phyloP scores from a whole-genome alignment of 2,888 invertebrate species.

The Agrotis segetum region DNA sequence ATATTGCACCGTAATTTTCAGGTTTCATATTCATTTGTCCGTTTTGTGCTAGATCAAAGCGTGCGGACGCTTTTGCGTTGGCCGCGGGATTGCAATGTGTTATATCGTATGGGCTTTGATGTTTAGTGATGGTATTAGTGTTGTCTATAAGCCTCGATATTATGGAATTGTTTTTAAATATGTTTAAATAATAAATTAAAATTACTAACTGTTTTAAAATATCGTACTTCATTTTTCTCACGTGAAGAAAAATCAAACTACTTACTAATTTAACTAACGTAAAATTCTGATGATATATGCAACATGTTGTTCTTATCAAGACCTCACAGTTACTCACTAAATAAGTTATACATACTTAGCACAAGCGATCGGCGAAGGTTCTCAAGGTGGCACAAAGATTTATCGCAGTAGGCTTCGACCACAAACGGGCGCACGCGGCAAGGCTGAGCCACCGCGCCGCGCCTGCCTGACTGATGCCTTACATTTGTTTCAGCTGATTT shows the following conservation, averaged over 20 bases:
- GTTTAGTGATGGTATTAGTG: slow-evolving; percentile 19
- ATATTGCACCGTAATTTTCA: slow-evolving; percentile 81
- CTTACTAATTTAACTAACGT: neutral
- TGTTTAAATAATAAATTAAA: no score
- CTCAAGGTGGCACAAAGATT: slow-evolving; percentile 87
- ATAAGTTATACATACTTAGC: slow-evolving; percentile 40
- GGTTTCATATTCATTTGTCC: slow-evolving; percentile 82
- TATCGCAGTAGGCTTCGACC: slow-evolving; percentile 85
- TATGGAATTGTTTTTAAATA: neutral
- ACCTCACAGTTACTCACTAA: slow-evolving; percentile 49
- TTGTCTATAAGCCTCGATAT: slow-evolving; percentile 5
- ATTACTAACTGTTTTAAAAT: no score
- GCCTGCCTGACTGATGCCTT: slow-evolving; percentile 84
- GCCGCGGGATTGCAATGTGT: slow-evolving; percentile 42
- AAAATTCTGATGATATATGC: neutral
- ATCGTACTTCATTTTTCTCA: no score
- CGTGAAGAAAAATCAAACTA: no score
- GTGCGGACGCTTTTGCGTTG: slow-evolving; percentile 47
- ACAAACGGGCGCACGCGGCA: slow-evolving; percentile 80
- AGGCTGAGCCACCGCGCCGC: slow-evolving; percentile 67
- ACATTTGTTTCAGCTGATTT: slow-evolving; percentile 90
- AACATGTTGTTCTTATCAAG: slow-evolving; percentile 19
- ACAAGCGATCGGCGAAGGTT: slow-evolving; percentile 75
- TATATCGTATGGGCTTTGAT: slow-evolving; percentile 50
- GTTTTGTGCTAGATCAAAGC: slow-evolving; percentile 78